These are phyloP conservation scores for Cryptops parisi DNA, from an alignment of 2,888 invertebrate species.

Conservation along the genomic window DNA sequence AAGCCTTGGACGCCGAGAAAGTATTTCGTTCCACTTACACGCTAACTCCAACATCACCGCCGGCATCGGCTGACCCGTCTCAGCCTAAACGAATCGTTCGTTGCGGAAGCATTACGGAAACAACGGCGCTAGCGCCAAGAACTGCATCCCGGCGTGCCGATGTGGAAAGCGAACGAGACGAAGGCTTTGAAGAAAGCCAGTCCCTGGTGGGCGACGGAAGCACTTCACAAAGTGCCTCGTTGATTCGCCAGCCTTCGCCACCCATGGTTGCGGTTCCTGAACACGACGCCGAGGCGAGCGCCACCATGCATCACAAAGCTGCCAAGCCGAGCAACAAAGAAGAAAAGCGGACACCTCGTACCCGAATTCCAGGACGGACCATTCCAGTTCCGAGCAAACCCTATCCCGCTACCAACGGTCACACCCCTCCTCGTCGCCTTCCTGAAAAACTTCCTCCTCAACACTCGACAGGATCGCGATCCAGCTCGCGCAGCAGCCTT, in stretches of 20 bases:
- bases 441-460: not conserved
- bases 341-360: no score
- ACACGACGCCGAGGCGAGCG: not conserved
- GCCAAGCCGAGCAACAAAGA: not conserved
- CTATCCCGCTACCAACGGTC: not conserved
- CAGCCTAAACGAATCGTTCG: constrained; percentile 9
- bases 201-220: constrained; percentile 44
- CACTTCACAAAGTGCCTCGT: not conserved
- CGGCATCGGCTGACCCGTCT: constrained; percentile 7
- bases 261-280: not conserved
- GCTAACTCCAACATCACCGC: constrained; percentile 14
- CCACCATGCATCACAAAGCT: not conserved
- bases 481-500: constrained; percentile 67
- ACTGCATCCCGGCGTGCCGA: constrained; percentile 11
- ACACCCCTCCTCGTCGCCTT: not conserved
- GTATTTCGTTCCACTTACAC: constrained; percentile 15
- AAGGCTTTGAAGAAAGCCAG: constrained; percentile 82
- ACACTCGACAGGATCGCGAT: constrained; percentile 43
- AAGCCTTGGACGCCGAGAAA: not conserved
- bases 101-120: constrained; percentile 5
- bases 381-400: not conserved
- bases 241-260: not conserved
- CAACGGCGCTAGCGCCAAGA: not conserved
- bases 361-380: not conserved
- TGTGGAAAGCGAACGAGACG: constrained; percentile 61